A percentile compares a stretch with the other conserved stretches of the same genome.
phyloP scores from a whole-genome alignment of 2,888 invertebrate genomes.

The Nemotelus nigrinus region DNA sequence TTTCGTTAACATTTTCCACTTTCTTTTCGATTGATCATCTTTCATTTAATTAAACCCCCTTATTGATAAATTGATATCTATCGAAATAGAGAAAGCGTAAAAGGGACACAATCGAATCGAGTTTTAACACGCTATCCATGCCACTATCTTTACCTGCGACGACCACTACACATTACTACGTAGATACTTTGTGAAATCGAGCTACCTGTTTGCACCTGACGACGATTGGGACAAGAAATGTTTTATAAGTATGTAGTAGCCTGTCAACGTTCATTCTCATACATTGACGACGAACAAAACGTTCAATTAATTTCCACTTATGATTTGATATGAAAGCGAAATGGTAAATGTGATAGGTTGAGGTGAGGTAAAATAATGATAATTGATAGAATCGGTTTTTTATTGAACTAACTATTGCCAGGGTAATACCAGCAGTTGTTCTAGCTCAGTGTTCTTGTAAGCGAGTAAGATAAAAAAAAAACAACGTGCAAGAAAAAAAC shows the following conservation, averaged over 20 bases:
- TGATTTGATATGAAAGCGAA: conserved; percentile 24
- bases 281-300: conserved; percentile 24
- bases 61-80: too few relatives aligned
- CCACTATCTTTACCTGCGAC: neutral
- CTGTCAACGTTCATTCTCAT: neutral
- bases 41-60: too few relatives aligned
- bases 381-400: too few relatives aligned
- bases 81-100: neutral
- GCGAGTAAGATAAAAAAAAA: too few relatives aligned
- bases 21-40: too few relatives aligned
- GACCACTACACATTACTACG: neutral
- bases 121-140: conserved; percentile 27
- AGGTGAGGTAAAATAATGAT: conserved; percentile 21
- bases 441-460: too few relatives aligned
- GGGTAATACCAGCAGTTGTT: too few relatives aligned
- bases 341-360: conserved; percentile 9
- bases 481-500: too few relatives aligned
- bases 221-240: neutral
- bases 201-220: conserved; percentile 16
- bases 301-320: conserved; percentile 45
- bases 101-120: conserved; percentile 29
- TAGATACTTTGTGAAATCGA: neutral
- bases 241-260: neutral
- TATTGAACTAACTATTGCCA: too few relatives aligned
- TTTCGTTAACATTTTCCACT: too few relatives aligned